Conservation (phyloP, 2,888 invertebrate species). For the Coleophora deauratella region DNA sequence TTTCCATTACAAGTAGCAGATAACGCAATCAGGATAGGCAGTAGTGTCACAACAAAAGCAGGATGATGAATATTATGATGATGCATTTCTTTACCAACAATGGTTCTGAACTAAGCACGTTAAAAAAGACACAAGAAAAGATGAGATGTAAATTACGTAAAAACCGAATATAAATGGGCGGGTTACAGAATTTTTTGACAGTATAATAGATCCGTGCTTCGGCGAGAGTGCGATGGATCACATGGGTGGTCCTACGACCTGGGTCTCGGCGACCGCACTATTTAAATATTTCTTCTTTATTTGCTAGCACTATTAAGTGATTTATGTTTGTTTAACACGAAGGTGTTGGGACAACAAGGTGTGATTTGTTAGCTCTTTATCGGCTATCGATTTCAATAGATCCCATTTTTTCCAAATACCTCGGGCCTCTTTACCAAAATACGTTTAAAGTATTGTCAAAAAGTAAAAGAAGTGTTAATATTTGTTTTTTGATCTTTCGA, state of each 20-base stretch:
- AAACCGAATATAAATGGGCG: conserved; percentile 51
- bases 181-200: conserved; percentile 54
- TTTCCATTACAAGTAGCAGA: conserved; percentile 38
- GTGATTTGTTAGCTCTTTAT: conserved; percentile 60
- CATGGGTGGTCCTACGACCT: conserved; percentile 53
- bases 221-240: conserved; percentile 41
- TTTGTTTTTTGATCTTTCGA: conserved; percentile 10
- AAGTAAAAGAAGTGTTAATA: conserved; percentile 9
- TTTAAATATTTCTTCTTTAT: conserved; percentile 65
- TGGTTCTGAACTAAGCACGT: conserved; percentile 25
- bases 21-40: conserved; percentile 38
- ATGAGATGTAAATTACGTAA: conserved; percentile 63
- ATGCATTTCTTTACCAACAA: conserved; percentile 32
- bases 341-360: conserved; percentile 59
- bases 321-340: conserved; percentile 63
- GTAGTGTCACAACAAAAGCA: conserved; percentile 32
- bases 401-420: conserved; percentile 3
- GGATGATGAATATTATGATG: no score
- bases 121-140: conserved; percentile 36
- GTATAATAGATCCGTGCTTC: conserved; percentile 59
- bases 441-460: conserved; percentile 7
- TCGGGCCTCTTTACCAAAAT: conserved; percentile 3
- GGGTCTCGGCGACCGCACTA: conserved; percentile 36
- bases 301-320: conserved; percentile 58
- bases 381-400: conserved; percentile 46